phyloP scores from a whole-genome alignment of 2,797 vertebrate genomes.

The Scolopax bukidnonensis region DNA sequence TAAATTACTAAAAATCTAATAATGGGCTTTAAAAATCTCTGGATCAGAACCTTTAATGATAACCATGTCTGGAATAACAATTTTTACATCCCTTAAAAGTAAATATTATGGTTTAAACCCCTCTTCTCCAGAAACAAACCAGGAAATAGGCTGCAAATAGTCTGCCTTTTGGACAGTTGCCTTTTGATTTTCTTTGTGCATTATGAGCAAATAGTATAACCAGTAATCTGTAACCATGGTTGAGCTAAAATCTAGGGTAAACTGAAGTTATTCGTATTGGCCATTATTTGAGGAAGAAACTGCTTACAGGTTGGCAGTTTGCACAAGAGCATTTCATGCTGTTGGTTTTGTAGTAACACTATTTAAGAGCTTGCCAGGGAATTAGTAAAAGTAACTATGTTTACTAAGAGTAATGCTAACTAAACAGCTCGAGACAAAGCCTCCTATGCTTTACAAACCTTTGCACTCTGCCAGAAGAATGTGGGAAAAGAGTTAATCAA shows the following conservation, averaged over 20 bases:
- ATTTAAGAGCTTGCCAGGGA: constrained; percentile 1
- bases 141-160: neutral
- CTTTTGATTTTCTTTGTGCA: neutral
- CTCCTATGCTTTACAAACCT: constrained; percentile 50
- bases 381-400: constrained; percentile 54
- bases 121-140: neutral
- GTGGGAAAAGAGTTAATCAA: constrained; percentile 65
- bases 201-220: neutral
- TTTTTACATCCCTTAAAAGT: neutral
- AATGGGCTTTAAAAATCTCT: neutral
- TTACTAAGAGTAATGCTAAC: constrained; percentile 47
- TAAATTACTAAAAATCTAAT: neutral
- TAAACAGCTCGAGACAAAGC: constrained; percentile 41
- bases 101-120: constrained; percentile 27
- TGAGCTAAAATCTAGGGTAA: constrained; percentile 1
- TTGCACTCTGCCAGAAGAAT: constrained; percentile 53
- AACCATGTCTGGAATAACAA: neutral
- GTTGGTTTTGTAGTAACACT: neutral
- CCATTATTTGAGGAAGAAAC: neutral
- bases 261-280: neutral
- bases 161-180: neutral
- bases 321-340: neutral
- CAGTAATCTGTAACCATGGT: neutral
- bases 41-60: constrained; percentile 4
- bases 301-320: neutral